Evolutionary conservation across 2,797 vertebrate species (phyloP).

Genomic region (Myotis myotis): DNA sequence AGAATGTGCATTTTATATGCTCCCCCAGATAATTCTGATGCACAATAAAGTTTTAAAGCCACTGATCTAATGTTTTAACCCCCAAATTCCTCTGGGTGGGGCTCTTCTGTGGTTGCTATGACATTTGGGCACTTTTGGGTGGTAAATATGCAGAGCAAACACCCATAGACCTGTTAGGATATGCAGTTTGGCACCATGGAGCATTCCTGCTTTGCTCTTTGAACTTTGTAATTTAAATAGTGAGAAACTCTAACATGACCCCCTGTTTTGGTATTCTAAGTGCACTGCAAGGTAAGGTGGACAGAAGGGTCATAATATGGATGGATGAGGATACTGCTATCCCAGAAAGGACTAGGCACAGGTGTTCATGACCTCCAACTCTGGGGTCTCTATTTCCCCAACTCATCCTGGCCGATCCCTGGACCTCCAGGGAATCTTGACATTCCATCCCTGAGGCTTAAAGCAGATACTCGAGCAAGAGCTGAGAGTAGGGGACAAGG

Average conservation of each 20-base stretch:
- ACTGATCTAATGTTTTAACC: constrained; percentile 26
- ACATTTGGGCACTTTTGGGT: not conserved
- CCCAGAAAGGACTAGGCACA: not conserved
- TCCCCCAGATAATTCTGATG: constrained; percentile 22
- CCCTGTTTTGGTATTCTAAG: not conserved
- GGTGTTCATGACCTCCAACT: not conserved
- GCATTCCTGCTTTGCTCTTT: constrained; percentile 44
- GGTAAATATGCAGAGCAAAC: constrained; percentile 44
- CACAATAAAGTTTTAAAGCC: constrained; percentile 16
- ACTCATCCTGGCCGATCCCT: not conserved
- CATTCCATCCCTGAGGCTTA: not conserved
- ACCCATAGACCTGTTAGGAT: constrained; percentile 44
- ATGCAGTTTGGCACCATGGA: constrained; percentile 15
- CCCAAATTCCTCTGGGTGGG: not conserved
- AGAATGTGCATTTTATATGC: not conserved
- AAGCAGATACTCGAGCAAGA: not conserved
- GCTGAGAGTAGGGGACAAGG: constrained; percentile 14
- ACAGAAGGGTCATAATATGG: not conserved
- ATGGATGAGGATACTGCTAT: not conserved
- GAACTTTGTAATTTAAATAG: not conserved
- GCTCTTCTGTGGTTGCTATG: constrained; percentile 15
- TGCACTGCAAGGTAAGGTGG: not conserved
- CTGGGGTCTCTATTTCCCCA: not conserved
- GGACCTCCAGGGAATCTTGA: not conserved
- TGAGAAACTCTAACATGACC: not conserved